These are phyloP conservation scores for Leucosticte australis DNA, from an alignment of 2,113 vertebrate genomes.

Conservation along the genomic window DNA sequence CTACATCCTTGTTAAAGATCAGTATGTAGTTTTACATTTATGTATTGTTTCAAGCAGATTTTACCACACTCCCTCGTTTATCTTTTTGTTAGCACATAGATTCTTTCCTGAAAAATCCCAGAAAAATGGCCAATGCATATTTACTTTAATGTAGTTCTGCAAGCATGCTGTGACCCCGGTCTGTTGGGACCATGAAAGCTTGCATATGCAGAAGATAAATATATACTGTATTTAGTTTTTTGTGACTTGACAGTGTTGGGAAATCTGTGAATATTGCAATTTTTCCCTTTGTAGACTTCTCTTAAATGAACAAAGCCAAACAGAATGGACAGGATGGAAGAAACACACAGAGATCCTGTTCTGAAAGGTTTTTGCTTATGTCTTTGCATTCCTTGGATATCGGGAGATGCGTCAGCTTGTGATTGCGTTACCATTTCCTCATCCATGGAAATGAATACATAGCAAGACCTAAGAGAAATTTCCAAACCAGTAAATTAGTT, in stretches of 20 bases:
- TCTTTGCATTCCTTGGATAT: not conserved
- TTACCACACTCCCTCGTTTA: not conserved
- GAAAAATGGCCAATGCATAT: not conserved
- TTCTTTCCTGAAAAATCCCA: not conserved
- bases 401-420: not conserved
- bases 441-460: not conserved
- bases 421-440: not conserved
- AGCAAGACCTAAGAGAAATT: not conserved
- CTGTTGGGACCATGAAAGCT: not conserved
- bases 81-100: not conserved
- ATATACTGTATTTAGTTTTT: not conserved
- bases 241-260: not conserved
- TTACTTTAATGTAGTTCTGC: not conserved
- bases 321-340: not conserved
- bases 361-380: not conserved
- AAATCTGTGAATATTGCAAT: not conserved
- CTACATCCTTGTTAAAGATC: not conserved
- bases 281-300: not conserved
- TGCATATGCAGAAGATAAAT: not conserved
- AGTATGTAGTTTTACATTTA: not conserved
- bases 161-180: not conserved
- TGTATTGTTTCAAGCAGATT: not conserved
- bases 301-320: not conserved
- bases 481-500: not conserved
- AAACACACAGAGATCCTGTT: not conserved